Evolutionary conservation across 2,888 invertebrate genomes (phyloP), one percentile per base, ranked within the genome.

Genomic region (Rotaria socialis): DNA sequence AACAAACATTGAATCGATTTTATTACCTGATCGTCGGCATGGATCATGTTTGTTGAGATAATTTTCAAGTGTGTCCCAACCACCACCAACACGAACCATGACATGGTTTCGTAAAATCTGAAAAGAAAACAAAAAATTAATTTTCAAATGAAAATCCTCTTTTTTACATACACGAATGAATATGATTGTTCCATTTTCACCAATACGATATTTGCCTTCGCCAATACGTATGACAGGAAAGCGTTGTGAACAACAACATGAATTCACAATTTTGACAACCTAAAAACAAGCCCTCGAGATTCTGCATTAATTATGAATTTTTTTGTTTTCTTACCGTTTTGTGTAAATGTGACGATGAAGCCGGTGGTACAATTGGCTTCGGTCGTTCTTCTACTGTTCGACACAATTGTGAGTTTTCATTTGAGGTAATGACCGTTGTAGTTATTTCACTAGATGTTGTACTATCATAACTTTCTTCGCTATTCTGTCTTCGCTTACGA

Each of bases 21-120:
- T 67, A 67, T 35, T 35, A 67, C 35, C 35, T 27, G 67, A 67
- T 67, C 67, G 35, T 47, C 97, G 93, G 92, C 97, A 97, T 0
- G 97, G 97, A 92, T 97, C 97, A 92, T 97, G 96, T 91, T 96
- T 96, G 92, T 97, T 96, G 91, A 97, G 92, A 91, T 96, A 97
- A 92, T 97, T 96, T 88, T 96, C 95, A 86, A 97, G 92, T 0
- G 97, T 97, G 92, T 97, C 97, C 97, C 97, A 97, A 84, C 97
- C 97, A n/a, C 97, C 97, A 3, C 97, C 96, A 10, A 96, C 95
- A 89, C 97, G 94, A 56, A 97, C 97, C 97, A 97, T 97, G 88
- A 97, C 97, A 93, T 97, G 97, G 89, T 95, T 96, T 86, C 97
- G 94, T 85, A 97, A 93, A 89, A 97, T 96, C 96, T 96, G 88